phyloP scores from a whole-genome alignment of 2,113 vertebrate genomes.

The Myrmecophaga tridactyla region DNA sequence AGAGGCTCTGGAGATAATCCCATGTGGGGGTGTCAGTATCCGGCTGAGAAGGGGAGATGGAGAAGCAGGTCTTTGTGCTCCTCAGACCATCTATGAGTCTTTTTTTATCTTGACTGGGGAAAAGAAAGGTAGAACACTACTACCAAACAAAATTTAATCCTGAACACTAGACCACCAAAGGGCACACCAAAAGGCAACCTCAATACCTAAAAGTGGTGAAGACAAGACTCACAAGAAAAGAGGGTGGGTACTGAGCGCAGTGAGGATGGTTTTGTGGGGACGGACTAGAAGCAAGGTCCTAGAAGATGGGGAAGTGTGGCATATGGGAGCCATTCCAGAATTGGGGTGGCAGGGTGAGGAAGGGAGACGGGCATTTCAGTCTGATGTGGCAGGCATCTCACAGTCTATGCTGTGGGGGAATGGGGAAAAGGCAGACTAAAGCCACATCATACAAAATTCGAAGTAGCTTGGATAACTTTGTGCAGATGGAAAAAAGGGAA shows the following conservation, averaged over 20 bases:
- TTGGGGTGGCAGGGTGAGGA: background rate
- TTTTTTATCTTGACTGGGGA: too few relatives aligned
- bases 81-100: rapidly evolving
- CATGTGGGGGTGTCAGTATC: background rate
- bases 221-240: background rate
- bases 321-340: background rate
- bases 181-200: background rate
- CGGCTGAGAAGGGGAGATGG: background rate
- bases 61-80: background rate
- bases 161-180: background rate
- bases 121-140: background rate
- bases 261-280: too few relatives aligned
- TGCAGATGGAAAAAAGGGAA: background rate
- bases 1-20: background rate
- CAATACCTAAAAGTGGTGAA: too few relatives aligned
- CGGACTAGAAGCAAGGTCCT: too few relatives aligned
- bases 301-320: too few relatives aligned
- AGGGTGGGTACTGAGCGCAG: too few relatives aligned
- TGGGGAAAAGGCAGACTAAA: too few relatives aligned
- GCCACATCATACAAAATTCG: background rate
- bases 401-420: too few relatives aligned
- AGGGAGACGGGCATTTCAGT: too few relatives aligned
- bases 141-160: background rate
- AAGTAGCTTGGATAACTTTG: background rate
- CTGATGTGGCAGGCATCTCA: too few relatives aligned